Evolutionary conservation across 2,113 vertebrate species (phyloP).

Genomic region (Oryctolagus cuniculus): mOryCun1.1 NC_091443.1:106541001-106541500

Average conservation of each 20-base stretch:
- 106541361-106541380: not conserved
- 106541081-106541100: conserved; percentile 3
- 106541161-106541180: not conserved
- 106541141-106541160: not conserved
- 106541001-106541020: not conserved
- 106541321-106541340: not conserved
- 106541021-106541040: not conserved
- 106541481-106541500: not conserved
- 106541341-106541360: not conserved
- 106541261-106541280: not conserved
- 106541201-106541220: not conserved
- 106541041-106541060: not conserved
- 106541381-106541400: not conserved
- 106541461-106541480: not conserved
- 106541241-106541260: not conserved
- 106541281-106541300: not conserved
- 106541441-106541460: not conserved
- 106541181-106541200: not conserved
- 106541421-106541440: not conserved
- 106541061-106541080: not conserved
- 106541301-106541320: not conserved
- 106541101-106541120: not conserved
- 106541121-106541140: not conserved
- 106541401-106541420: not conserved
- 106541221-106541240: not conserved